Base-by-base conservation (phyloP, 2,113 vertebrate genomes). In the Electrona antarctica region DNA sequence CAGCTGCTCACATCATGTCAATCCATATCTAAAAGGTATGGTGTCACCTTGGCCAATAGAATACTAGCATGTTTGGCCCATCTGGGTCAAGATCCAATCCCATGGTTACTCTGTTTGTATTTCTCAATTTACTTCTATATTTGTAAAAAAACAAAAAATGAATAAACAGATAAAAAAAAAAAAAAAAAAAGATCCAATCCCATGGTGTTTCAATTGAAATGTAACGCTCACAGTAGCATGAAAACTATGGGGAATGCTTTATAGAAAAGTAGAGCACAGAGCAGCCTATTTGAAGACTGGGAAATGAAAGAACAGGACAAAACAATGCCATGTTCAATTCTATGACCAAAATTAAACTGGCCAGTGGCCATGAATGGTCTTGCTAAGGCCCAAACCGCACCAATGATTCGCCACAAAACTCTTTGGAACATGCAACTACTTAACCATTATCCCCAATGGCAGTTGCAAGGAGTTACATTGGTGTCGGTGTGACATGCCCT, bases 21-120 rank as follows among this genome's bases (percentile, higher is more conserved):
- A 55, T 49, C 67, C 4, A 28, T 63, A 59, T 67, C 49, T 79
- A 58, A 66, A 69, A 58, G 54, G 21, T 69, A 54, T 3, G 12
- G 59, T 67, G 74, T 75, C 73, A 77, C 66, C 77, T 78, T 82
- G 67, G 55, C 14, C 6, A 50, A 69, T 56, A 74, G 58, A 60
- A 62, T 12, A 2, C 8, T 6, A 63, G 54, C 61, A 62, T 57
- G 57, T 64, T 56, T 52, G 58, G 41, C 45, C 57, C 59, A 83
- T 70, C 55, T 80, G 64, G 75, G 75, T 77, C 77, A 67, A 45
- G 67, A 61, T 63, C 74, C 49, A 67, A 60, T 51, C 74, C 66
- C 7, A 12, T 8, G 41, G 66, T 62, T n/a, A n/a, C n/a, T n/a
- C n/a, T n/a, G n/a, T n/a, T n/a, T n/a, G n/a, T n/a, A n/a, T n/a